Percentiles rank a stretch among this genome's conserved stretches.
Conservation (phyloP, 1,140 invertebrate species). For the Leptinotarsa texana region DNA sequence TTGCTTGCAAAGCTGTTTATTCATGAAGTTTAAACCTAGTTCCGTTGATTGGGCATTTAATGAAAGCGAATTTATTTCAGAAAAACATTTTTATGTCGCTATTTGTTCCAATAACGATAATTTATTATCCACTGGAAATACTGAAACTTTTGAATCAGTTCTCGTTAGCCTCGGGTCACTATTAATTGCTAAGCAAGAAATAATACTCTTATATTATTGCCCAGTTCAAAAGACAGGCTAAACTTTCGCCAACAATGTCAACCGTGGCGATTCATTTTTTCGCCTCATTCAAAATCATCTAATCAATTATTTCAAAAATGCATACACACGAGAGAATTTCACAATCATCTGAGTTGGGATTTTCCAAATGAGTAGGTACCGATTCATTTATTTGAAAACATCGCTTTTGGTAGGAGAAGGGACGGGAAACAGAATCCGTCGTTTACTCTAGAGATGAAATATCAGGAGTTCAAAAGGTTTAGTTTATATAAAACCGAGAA, state of each 20-base stretch:
- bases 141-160: no score
- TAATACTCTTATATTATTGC: not conserved
- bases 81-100: no score
- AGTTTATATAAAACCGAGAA: no score
- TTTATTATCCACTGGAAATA: no score
- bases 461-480: no score
- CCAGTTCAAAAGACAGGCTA: not conserved
- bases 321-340: not conserved
- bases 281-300: slow-evolving; percentile 5
- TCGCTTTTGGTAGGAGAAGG: no score
- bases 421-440: not conserved
- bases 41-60: no score
- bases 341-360: not conserved
- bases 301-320: not conserved
- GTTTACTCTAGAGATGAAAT: not conserved
- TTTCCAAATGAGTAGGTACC: not conserved
- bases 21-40: no score
- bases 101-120: no score
- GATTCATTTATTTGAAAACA: no score
- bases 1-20: not conserved
- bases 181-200: not conserved
- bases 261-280: not conserved
- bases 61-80: no score
- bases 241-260: not conserved
- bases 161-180: not conserved